These are phyloP conservation scores for Mobula hypostoma DNA, from an alignment of 2,113 vertebrate genomes.

Conservation along the genomic window DNA sequence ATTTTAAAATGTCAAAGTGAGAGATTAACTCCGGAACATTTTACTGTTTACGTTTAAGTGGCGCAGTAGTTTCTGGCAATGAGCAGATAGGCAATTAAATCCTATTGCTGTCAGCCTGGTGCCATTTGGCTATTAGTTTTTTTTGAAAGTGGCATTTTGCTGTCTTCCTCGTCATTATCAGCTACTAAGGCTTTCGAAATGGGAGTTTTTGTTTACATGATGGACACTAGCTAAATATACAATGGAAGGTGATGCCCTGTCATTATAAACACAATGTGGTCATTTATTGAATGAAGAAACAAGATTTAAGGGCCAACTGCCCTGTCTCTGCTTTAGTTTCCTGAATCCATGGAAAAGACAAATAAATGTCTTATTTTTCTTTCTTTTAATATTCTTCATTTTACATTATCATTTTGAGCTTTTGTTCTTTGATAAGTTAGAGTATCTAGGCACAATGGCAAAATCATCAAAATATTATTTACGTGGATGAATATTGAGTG, in stretches of 20 bases:
- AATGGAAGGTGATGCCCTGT: neutral
- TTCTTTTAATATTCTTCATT: neutral
- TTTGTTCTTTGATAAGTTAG: neutral
- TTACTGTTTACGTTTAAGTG: neutral
- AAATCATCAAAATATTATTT: neutral
- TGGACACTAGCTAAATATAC: neutral
- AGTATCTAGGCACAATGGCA: neutral
- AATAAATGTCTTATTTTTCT: neutral
- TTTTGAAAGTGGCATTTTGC: neutral
- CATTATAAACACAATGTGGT: neutral
- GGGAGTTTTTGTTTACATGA: too few species aligned
- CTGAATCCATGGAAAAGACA: neutral
- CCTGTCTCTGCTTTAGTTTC: too few species aligned
- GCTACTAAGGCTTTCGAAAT: neutral
- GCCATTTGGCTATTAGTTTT: neutral
- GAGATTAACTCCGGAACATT: too few species aligned
- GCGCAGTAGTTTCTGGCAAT: neutral
- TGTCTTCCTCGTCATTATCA: neutral
- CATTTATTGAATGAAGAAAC: too few species aligned
- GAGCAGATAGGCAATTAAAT: neutral
- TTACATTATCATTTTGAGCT: neutral
- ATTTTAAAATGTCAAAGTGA: conserved; percentile 6
- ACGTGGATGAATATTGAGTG: neutral
- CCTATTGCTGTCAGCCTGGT: neutral
- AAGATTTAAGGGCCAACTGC: too few species aligned